A percentile compares a stretch with the other conserved stretches of the same genome.
phyloP scores from a whole-genome alignment of 1,140 invertebrate species.

The Drosophila malerkotliana region DNA sequence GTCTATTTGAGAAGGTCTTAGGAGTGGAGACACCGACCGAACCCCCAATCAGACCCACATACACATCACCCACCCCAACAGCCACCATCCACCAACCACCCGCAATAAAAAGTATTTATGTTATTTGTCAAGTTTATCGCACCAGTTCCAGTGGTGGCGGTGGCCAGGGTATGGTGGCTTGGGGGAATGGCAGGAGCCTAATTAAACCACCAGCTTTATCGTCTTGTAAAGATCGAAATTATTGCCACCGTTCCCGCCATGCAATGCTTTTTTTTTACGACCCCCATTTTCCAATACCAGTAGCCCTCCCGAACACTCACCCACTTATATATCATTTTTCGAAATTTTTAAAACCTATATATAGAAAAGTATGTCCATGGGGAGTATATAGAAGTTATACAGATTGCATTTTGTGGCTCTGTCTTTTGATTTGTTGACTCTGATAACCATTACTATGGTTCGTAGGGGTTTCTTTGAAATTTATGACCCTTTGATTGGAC shows the following conservation, averaged over 20 bases:
- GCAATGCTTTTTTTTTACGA: slow-evolving; percentile 53
- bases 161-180: slow-evolving; percentile 1
- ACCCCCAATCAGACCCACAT: slow-evolving; percentile 35
- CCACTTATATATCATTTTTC: slow-evolving; percentile 2
- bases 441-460: slow-evolving; percentile 44
- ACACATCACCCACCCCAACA: not conserved
- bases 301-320: slow-evolving; percentile 40
- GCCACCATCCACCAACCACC: slow-evolving; percentile 44
- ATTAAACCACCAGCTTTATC: slow-evolving; percentile 74
- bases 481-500: slow-evolving; percentile 14
- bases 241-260: slow-evolving; percentile 25
- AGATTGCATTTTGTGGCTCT: slow-evolving; percentile 55
- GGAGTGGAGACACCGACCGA: slow-evolving; percentile 41
- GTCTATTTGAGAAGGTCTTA: slow-evolving; percentile 61
- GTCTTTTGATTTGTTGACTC: slow-evolving; percentile 66
- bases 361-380: not conserved
- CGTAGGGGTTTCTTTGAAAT: slow-evolving; percentile 15
- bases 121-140: slow-evolving; percentile 81
- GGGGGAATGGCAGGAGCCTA: slow-evolving; percentile 40
- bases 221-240: slow-evolving; percentile 72
- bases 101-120: slow-evolving; percentile 81
- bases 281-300: slow-evolving; percentile 72
- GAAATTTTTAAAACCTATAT: slow-evolving; percentile 1
- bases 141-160: slow-evolving; percentile 1
- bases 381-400: slow-evolving; percentile 41